Conservation (phyloP, 2,797 vertebrate species). For the Scleropages formosus region DNA sequence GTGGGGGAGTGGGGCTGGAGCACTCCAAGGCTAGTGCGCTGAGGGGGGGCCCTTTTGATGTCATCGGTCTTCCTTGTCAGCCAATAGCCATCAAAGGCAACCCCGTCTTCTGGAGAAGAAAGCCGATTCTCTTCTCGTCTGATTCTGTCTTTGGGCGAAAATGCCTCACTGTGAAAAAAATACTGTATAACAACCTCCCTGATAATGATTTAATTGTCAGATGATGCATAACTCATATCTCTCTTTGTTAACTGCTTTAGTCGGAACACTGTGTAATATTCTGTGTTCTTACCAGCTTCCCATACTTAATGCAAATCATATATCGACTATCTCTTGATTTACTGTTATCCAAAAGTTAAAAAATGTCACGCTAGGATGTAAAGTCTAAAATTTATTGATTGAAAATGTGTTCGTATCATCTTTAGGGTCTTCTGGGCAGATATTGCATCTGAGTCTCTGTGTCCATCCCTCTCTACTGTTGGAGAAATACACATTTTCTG, state of each 20-base stretch:
- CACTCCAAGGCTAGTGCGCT: background rate
- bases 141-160: background rate
- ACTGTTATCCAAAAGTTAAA: no score
- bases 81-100: background rate
- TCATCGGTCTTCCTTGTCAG: background rate
- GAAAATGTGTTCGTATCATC: no score
- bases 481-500: no score
- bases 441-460: no score
- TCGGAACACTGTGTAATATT: background rate
- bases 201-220: background rate
- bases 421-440: no score
- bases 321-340: no score
- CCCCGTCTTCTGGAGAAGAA: background rate
- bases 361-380: background rate
- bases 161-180: background rate
- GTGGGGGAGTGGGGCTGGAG: background rate
- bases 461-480: no score
- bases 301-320: background rate
- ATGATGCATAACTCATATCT: background rate
- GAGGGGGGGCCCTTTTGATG: conserved; percentile 24
- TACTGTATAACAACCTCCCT: background rate
- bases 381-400: background rate
- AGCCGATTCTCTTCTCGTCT: background rate
- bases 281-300: background rate
- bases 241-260: background rate